Evolutionary conservation across 2,113 vertebrate genomes (phyloP).

Genomic region (Pollachius pollachius): DNA sequence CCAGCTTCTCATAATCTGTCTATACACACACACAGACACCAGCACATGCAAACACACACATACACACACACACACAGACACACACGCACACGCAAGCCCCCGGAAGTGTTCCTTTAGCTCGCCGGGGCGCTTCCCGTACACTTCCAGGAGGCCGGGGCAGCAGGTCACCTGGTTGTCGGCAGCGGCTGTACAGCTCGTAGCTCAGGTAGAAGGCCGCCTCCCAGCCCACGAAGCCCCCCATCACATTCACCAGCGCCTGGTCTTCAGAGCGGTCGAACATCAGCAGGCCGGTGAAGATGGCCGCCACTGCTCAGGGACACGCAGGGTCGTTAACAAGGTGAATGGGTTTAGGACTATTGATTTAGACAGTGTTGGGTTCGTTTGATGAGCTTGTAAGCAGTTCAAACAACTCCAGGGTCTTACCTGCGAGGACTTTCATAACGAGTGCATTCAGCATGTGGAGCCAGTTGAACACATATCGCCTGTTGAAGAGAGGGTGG

Average conservation of each 20-base stretch:
- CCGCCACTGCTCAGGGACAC: slow-evolving; percentile 56
- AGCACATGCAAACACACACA: too few species aligned
- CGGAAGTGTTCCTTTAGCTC: too few species aligned
- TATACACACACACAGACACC: too few species aligned
- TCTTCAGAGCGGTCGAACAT: slow-evolving; percentile 44
- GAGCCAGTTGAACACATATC: slow-evolving; percentile 69
- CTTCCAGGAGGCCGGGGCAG: too few species aligned
- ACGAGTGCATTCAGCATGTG: slow-evolving; percentile 56
- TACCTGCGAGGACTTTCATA: slow-evolving; percentile 72
- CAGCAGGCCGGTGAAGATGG: slow-evolving; percentile 72
- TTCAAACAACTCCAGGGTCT: slow-evolving; percentile 7
- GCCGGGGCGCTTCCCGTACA: too few species aligned
- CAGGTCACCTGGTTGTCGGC: slow-evolving; percentile 29
- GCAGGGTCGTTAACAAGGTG: not conserved
- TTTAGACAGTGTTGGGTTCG: not conserved
- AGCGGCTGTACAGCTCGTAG: slow-evolving; percentile 42
- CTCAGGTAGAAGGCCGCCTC: slow-evolving; percentile 58
- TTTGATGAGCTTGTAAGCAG: not conserved
- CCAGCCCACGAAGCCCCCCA: slow-evolving; percentile 75
- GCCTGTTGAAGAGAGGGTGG: slow-evolving; percentile 48
- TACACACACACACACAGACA: too few species aligned
- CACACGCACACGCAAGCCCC: too few species aligned
- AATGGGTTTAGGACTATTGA: not conserved
- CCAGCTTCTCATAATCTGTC: too few species aligned
- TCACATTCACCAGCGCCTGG: slow-evolving; percentile 71